Conservation (phyloP, 1,140 invertebrate genomes). For the Drosophila fuyamai region DNA sequence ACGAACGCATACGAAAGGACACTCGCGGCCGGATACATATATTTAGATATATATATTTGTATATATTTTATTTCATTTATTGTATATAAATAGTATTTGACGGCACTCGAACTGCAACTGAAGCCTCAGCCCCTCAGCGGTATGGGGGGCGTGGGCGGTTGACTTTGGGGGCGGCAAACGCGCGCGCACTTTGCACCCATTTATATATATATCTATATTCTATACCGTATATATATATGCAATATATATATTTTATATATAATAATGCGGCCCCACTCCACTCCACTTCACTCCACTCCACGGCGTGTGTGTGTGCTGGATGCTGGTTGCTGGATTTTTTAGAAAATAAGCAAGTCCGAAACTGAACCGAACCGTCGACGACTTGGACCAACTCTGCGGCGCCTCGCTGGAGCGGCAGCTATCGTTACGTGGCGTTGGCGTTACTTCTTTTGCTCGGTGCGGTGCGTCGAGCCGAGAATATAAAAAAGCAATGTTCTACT, state of each 20-base stretch:
- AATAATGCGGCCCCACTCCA: constrained; percentile 63
- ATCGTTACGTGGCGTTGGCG: constrained; percentile 34
- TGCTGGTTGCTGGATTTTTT: constrained; percentile 57
- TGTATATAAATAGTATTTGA: constrained; percentile 79
- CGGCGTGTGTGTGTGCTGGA: constrained; percentile 55
- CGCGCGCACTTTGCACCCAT: constrained; percentile 71
- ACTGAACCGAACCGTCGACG: constrained; percentile 82
- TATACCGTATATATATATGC: constrained; percentile 64
- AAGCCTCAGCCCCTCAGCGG: constrained; percentile 37
- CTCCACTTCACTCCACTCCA: constrained; percentile 24
- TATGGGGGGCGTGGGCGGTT: constrained; percentile 17
- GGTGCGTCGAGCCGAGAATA: constrained; percentile 82
- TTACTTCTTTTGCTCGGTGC: constrained; percentile 66
- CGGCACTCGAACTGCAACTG: constrained; percentile 61
- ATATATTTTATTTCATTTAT: constrained; percentile 79
- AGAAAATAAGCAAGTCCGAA: constrained; percentile 83
- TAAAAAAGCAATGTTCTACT: constrained; percentile 85
- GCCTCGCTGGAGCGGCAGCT: constrained; percentile 43
- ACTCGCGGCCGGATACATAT: constrained; percentile 36
- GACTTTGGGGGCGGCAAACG: constrained; percentile 64
- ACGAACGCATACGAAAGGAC: constrained; percentile 21
- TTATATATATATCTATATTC: constrained; percentile 64
- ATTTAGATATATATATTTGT: constrained; percentile 35
- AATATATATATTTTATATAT: constrained; percentile 77
- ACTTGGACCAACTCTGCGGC: constrained; percentile 75